Base-by-base conservation (phyloP, 2,888 invertebrate species). In the Ophion ellenae region DNA sequence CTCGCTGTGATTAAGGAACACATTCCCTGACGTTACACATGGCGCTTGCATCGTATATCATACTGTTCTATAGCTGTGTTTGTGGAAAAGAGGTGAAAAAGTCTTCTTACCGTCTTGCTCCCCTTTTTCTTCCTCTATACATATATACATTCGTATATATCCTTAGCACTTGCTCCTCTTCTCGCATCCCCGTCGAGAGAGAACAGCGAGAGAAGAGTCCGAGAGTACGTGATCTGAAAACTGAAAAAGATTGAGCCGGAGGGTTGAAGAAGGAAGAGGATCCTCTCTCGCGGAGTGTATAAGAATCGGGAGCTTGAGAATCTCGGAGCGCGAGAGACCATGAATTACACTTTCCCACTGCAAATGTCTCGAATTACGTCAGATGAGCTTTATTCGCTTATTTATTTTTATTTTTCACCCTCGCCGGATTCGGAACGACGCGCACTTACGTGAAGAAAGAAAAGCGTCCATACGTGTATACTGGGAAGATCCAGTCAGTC, bases 281-380 rank as follows among this genome's bases (percentile, higher is more conserved):
- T 73, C 53, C 53, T 66, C 61, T 40, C 45, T 28, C 69, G 64
- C 69, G 61, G 75, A 69, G 69, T 81, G 81, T 81, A 75, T 63
- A 53, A 74, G 81, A 53, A 69, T 81, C 69, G 57, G 70, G 53
- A 67, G 75, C 59, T 36, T 61, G 53, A 81, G 74, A 81, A 78
- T 84, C 86, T 86, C 79, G 83, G 83, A 87, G 75, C 84, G 77
- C 84, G 78, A 76, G 53, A 53, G 74, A 82, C 86, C 81, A 84
- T 88, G 88, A 88, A 87, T 87, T 87, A 87, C 88, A 83, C 86
- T 87, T 83, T 61, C 75, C 84, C 75, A 86, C 83, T 83, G 77
- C 86, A 81, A 86, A 86, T 88, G 67, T 59, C 85, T 86, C 87
- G 87, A 88, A 88, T 88, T 86, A 88, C 87, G 86, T 86, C 84